Base-by-base conservation (phyloP, 64 coral and sea anemone species). In the Cladopsammia gracilis region DNA sequence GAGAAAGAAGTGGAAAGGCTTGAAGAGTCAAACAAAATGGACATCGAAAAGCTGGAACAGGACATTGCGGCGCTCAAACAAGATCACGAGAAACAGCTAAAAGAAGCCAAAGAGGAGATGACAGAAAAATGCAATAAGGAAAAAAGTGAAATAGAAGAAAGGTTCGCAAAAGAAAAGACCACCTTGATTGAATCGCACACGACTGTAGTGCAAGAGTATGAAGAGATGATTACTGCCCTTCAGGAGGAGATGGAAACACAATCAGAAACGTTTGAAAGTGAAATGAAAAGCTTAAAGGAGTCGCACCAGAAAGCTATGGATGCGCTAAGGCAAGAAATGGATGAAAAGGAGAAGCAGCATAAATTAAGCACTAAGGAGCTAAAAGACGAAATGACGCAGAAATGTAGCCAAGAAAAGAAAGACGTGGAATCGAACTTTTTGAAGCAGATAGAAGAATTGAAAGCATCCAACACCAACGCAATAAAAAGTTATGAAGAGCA, bases 91-190 rank as follows among this genome's bases (percentile, higher is more conserved):
- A 93, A 64, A 85, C 20, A 73, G 54, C 4, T 93, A 9, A 53
- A 83, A 25, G 81, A 87, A 11, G 46, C 64, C 4, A 93, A 71
- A 53, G 78, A 87, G 19, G 82, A 93, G 60, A 86, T 93, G 58
- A 69, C 73, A 69, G 49, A 54, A 70, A 86, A 77, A 87, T 93
- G 58, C 53, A 87, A 56, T 18, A 73, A 73, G 25, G 91, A 93
- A 85, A 76, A 78, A 53, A 52, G 47, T 60, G 82, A 86, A 56
- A 93, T 86, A 15, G 91, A 93, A 70, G 91, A 64, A 19, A 68
- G 43, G n/a, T 78, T 66, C 11, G 44, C 62, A 7, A 93, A 78
- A 67, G 82, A 87, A 5, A 93, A 78, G 48, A 71, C 56, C 16
- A 62, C 25, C 4, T 73, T 93, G 24, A 34, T 78, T 10, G 71